Percentiles rank a stretch among this genome's conserved stretches.
Conservation (phyloP, 53 echinoderm and acorn worm genomes). For the Holothuria leucospilota region DNA sequence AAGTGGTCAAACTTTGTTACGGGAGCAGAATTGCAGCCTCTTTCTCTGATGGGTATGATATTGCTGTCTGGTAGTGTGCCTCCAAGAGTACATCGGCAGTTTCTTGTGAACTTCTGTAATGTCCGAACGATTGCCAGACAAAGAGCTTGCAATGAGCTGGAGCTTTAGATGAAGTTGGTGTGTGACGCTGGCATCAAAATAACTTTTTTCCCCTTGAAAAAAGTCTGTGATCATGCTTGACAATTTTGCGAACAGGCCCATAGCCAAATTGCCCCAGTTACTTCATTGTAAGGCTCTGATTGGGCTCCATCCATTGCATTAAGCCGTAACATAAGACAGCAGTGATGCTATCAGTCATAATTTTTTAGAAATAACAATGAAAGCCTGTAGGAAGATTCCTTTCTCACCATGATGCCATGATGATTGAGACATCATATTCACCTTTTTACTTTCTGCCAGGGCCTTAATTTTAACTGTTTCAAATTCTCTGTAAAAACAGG, state of each 20-base stretch:
- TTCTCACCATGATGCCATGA: conserved; percentile 31
- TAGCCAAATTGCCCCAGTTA: conserved; percentile 11
- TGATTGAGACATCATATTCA: background rate
- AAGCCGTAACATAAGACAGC: conserved; percentile 40
- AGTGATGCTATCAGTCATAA: conserved; percentile 24
- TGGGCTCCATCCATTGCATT: conserved; percentile 24
- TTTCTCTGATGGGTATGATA: conserved; percentile 16
- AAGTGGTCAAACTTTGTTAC: conserved; percentile 10
- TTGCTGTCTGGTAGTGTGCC: conserved; percentile 20
- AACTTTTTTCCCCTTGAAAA: background rate
- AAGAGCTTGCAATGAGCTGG: conserved; percentile 9
- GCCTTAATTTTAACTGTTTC: background rate
- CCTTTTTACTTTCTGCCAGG: background rate
- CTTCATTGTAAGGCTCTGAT: background rate
- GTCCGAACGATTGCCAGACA: conserved; percentile 16
- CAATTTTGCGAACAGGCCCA: background rate
- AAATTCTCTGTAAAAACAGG: conserved; percentile 26
- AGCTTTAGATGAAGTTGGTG: background rate
- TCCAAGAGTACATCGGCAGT: conserved; percentile 16
- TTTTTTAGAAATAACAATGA: background rate
- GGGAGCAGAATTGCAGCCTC: conserved; percentile 20
- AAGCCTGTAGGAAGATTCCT: conserved; percentile 1
- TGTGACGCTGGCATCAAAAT: background rate
- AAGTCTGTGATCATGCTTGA: background rate
- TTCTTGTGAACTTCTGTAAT: conserved; percentile 13